Base-by-base conservation (phyloP, 2,888 invertebrate genomes). In the Drosophila birchii region DNA sequence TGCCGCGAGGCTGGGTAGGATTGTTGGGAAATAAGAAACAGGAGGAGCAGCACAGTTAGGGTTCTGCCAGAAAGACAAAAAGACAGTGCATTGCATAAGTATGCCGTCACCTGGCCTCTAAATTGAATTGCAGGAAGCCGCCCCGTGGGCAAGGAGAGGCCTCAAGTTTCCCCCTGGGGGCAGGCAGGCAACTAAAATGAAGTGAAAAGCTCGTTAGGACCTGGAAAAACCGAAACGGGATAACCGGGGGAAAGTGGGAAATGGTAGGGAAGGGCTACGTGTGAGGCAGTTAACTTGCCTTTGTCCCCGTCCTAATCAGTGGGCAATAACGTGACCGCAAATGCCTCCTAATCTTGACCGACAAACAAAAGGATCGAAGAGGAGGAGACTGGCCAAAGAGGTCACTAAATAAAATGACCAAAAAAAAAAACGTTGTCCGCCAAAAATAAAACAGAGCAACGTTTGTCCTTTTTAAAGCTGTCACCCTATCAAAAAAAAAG, bases 291-390 rank as follows among this genome's bases (percentile, higher is more conserved):
- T 83, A 87, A 82, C 80, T 77, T 70, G 68, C 73, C 69, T 76
- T 75, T 71, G 81, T 75, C 47, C 61, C 72, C 75, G 80, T 74
- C 85, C 87, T 87, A 87, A 87, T 88, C 86, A 87, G 88, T 88
- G 88, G 81, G 85, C 81, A 88, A 88, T 87, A 87, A 87, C 88
- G 85, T 87, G 85, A 87, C 88, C 89, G 73, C 86, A 88, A 87
- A 85, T 88, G 83, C 78, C 67, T 76, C 80, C 83, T 88, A 86
- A 88, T 86, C 87, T 83, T 75, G 62, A 61, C 58, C 55, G 63
- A 68, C 78, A 71, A 85, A 86, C 87, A 83, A 83, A 78, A 70
- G 79, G 54, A 77, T 61, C 57, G 72, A 55, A 61, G 49, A 32
- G 70, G 53, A 59, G 55, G 59, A 57, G 75, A 38, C 53, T 75